phyloP scores from a whole-genome alignment of 2,113 vertebrate genomes.

The Prietella phreatophila region DNA sequence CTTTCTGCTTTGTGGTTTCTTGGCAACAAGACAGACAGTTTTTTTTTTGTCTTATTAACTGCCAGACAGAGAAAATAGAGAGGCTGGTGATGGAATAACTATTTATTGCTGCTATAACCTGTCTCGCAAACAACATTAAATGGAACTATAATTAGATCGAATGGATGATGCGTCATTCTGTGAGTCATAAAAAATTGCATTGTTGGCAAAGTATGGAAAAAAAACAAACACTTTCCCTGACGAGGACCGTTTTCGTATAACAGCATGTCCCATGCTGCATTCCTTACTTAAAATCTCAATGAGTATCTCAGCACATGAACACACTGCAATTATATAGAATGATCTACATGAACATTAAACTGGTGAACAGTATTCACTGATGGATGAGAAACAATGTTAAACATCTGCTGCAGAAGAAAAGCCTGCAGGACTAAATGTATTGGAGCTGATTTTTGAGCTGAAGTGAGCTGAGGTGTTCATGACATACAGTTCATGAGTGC shows the following conservation, averaged over 20 bases:
- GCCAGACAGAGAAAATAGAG: neutral
- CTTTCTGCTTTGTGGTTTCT: neutral
- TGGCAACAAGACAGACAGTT: neutral
- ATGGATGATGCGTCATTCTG: neutral
- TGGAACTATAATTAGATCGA: neutral
- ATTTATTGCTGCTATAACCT: neutral
- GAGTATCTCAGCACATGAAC: neutral
- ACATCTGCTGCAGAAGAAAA: neutral
- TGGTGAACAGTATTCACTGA: neutral
- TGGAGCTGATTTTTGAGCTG: neutral
- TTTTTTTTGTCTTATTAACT: neutral
- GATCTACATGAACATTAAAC: neutral
- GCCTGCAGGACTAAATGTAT: neutral
- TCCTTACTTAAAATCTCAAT: neutral
- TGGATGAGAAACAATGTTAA: neutral
- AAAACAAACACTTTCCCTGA: neutral
- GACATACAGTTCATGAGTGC: conserved; percentile 93
- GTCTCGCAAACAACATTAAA: neutral
- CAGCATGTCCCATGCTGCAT: neutral
- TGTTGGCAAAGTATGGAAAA: neutral
- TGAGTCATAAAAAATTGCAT: neutral
- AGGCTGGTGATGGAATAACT: neutral
- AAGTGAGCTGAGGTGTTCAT: neutral
- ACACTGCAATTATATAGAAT: neutral
- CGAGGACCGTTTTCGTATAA: neutral